Base-by-base conservation (phyloP, 2,113 vertebrate species). In the Vulpes lagopus region DNA sequence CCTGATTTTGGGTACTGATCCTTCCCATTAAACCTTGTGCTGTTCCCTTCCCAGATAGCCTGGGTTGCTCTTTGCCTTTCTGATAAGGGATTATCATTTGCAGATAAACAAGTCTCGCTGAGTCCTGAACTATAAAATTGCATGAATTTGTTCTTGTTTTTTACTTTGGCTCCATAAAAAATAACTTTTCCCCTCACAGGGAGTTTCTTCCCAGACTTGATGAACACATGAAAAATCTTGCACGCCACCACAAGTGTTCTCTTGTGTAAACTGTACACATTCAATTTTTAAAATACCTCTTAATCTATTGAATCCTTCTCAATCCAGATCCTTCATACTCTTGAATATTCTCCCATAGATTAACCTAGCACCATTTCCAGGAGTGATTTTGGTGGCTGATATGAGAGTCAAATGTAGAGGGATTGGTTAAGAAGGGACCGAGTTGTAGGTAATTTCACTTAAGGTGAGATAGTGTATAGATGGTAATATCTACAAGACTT, bases 131-230 rank as follows among this genome's bases (percentile, higher is more conserved):
- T 67, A 65, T 55, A 89, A 49, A 49, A 87, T 88, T 94, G 6
- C 35, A 69, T 51, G 6, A 12, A 15, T 95, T 96, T 94, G 10
- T 11, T 82, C 49, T 93, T 8, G 14, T 23, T 80, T 73, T 55
- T 64, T 38, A 1, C 74, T 64, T 91, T 85, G 12, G 22, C 5
- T 95, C 92, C 2, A 69, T 73, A 57, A 43, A 83, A 73, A 91
- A 86, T 67, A 1, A 30, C 16, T 91, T 96, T 71, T 78, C 5
- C 8, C 6, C 17, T 30, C n/a, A 49, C 1, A 2, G 17, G 38
- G 22, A 86, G 6, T 90, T 89, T 67, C 3, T 92, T 96, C 11
- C 38, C 83, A n/a, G 2, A 69, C 69, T 89, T 95, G 73, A 92
- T 96, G 53, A 89, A 32, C 82, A 25, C 23, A 32, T 93, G 32